Evolutionary conservation across 2,113 vertebrate genomes (phyloP), one percentile per base, ranked within the genome.

Genomic region (Toxostoma redivivum): DNA sequence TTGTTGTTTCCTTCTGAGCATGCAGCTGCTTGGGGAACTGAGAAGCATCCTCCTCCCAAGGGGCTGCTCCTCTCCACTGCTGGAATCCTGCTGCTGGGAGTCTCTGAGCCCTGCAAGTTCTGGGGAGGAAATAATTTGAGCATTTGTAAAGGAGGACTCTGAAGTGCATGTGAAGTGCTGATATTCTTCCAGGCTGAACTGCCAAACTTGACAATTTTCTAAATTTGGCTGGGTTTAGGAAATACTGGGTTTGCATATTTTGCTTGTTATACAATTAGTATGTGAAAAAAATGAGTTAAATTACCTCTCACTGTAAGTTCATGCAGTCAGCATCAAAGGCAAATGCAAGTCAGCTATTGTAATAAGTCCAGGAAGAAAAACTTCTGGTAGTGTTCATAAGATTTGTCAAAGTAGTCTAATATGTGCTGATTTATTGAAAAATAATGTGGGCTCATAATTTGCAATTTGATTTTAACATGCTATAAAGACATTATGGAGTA

Each of bases 401-500:
- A 51, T 71, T 94, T 79, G 62, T 90, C 54, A 23, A 81, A 88
- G 57, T 61, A 53, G 47, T 70, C 25, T 65, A 70, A 54, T 94
- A 67, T 45, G 57, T 92, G 69, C 65, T 71, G 74, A 80, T 80
- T 69, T 94, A n/a, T 93, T 93, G 80, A 73, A 79, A 80, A 91
- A 60, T 71, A 66, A 17, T 1, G 40, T 80, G 11, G 24, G 81
- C 40, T 42, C 22, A 72, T 62, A 60, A 81, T 42, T 81, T 92
- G 20, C 31, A 51, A 82, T 97, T 93, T 88, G 57, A 79, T 97
- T 96, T 96, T 92, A 65, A 65, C 54, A 28, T 64, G 19, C 64
- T 91, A 0, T 72, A 94, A 96, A 96, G 81, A 83, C 62, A 79
- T 86, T 95, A 92, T 11, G 47, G 89, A 79, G 48, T 91, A 95